These are phyloP conservation scores for Hippopotamyrus pictus DNA, from an alignment of 2,797 vertebrate genomes.

Conservation along the genomic window DNA sequence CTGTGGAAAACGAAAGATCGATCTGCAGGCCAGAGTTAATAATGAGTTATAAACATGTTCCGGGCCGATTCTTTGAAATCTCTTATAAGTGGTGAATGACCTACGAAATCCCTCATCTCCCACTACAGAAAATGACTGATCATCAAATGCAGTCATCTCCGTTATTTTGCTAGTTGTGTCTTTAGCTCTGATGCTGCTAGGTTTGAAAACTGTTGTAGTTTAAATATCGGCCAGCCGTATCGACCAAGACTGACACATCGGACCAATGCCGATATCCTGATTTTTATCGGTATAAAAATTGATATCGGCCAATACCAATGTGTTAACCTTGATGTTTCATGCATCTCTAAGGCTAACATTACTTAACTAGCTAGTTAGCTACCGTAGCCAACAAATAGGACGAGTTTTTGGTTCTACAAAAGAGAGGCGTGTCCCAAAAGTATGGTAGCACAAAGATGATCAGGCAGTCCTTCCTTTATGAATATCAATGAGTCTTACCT, in stretches of 20 bases:
- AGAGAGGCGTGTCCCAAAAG: not conserved
- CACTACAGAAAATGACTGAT: not conserved
- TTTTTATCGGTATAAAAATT: too few relatives aligned
- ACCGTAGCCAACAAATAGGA: not conserved
- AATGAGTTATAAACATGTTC: not conserved
- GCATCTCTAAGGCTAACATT: not conserved
- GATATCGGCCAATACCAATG: not conserved
- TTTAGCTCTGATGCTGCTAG: not conserved
- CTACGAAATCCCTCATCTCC: not conserved
- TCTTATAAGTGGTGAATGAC: not conserved
- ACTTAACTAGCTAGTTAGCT: not conserved
- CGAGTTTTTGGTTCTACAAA: not conserved
- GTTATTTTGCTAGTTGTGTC: not conserved
- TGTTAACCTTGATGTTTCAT: not conserved
- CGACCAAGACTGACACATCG: not conserved
- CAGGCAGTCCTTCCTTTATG: not conserved
- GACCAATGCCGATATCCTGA: not conserved
- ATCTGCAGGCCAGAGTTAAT: not conserved
- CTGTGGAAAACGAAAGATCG: not conserved
- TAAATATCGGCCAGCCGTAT: not conserved
- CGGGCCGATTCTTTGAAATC: not conserved
- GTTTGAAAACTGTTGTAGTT: not conserved
- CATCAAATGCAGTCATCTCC: not conserved
- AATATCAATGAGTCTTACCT: not conserved
- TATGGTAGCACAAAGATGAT: not conserved